Conservation (phyloP, 2,113 vertebrate genomes). For the Pollimyrus isidori region DNA sequence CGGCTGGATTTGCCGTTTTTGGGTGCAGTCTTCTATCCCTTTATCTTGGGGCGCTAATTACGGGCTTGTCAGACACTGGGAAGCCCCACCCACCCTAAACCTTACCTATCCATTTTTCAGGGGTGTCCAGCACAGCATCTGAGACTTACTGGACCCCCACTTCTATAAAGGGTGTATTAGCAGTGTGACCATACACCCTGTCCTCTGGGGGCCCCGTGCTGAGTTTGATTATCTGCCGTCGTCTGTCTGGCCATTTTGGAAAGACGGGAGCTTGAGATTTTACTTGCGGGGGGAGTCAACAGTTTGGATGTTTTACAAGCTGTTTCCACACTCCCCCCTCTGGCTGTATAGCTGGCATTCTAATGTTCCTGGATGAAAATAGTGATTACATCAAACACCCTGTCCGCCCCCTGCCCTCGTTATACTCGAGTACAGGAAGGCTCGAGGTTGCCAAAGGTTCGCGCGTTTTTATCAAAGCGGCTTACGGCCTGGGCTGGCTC, state of each 20-base stretch:
- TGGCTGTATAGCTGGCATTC: background rate
- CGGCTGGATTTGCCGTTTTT: background rate
- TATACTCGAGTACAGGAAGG: background rate
- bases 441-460: background rate
- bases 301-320: background rate
- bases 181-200: background rate
- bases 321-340: background rate
- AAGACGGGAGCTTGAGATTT: background rate
- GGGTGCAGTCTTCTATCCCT: background rate
- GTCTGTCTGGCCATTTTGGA: background rate
- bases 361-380: background rate
- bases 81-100: background rate
- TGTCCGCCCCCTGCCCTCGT: background rate
- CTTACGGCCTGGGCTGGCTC: background rate
- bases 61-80: background rate
- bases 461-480: background rate
- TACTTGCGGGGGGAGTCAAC: background rate
- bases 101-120: background rate
- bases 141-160: background rate
- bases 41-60: background rate
- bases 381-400: background rate
- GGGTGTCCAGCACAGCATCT: background rate
- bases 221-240: background rate
- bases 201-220: background rate
- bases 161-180: background rate